Evolutionary conservation across 2,888 invertebrate species (phyloP), one percentile per base, ranked within the genome.

Genomic region (Limulus polyphemus): DNA sequence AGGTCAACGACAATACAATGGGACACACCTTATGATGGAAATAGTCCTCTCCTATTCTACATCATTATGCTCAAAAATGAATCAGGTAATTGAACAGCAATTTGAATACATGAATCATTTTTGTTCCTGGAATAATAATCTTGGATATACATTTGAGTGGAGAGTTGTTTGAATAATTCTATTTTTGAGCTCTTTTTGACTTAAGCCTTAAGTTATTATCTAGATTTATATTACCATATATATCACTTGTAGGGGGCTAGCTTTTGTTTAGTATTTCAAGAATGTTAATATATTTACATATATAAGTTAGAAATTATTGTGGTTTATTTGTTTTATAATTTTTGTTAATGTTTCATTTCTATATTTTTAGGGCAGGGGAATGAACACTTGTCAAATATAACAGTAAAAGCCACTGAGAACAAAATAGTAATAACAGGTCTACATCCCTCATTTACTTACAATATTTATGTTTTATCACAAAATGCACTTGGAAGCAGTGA

Each of bases 1-100:
- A 80, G 86, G 56, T 83, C 84, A 12, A 83, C 86, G 13, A 84
- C 84, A 71, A 76, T 89, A n/a, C 84, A 85, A 70, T 89, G 88
- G 88, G 69, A 84, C 83, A 68, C 82, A 81, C 73, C 80, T 80
- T 57, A 73, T 67, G 81, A 83, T 62, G 86, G 86, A 56, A 74
- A 74, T 59, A 69, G 74, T 14, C 70, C 72, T 60, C 73, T 77
- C 56, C 71, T 71, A 12, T 74, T 75, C 63, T 76, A 75, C 68
- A 70, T 87, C 64, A 67, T 76, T 9, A 73, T 74, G 67, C 73
- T 71, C 63, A 74, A 72, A 60, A 72, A 73, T 54, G 63, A 64
- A 1, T 67, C 72, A 60, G 73, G 64, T 64, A 58, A 55, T 17
- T 54, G 32, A 52, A 10, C 51, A 0, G 9, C 14, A 51, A 32